These are phyloP conservation scores for Lasiurus borealis DNA, from an alignment of 2,113 vertebrate genomes.

Conservation along the genomic window DNA sequence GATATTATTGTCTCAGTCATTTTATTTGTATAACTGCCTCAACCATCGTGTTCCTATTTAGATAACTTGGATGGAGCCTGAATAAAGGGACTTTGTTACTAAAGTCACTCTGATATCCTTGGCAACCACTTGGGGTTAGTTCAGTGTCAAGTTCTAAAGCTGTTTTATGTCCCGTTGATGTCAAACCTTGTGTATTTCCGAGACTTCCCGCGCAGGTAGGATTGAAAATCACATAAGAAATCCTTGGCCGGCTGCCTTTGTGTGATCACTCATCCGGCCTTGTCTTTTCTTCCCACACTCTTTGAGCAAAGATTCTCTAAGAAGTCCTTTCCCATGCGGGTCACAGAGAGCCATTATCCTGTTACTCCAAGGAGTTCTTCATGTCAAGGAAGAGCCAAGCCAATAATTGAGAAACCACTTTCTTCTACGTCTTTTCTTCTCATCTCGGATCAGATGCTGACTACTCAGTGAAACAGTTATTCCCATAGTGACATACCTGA, in stretches of 20 bases:
- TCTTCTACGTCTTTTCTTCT: background rate
- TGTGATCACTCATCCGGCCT: background rate
- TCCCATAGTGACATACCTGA: background rate
- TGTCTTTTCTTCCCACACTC: background rate
- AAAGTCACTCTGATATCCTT: background rate
- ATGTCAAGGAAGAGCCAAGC: background rate
- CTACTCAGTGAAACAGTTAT: background rate
- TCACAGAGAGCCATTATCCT: too few relatives aligned
- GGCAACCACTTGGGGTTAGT: background rate
- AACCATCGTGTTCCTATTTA: background rate
- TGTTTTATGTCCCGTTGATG: background rate
- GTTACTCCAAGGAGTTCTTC: background rate
- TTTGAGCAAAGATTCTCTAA: background rate
- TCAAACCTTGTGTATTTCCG: background rate
- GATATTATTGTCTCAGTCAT: background rate
- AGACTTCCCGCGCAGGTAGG: background rate
- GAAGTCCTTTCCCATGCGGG: background rate
- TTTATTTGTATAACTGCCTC: background rate
- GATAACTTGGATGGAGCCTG: background rate
- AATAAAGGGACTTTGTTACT: background rate
- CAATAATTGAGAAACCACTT: background rate
- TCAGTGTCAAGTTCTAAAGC: background rate
- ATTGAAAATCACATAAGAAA: background rate
- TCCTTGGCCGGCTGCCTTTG: background rate
- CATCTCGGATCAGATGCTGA: background rate